Evolutionary conservation across 2,888 invertebrate genomes (phyloP), one percentile per base, ranked within the genome.

Genomic region (Cosmia pyralina): DNA sequence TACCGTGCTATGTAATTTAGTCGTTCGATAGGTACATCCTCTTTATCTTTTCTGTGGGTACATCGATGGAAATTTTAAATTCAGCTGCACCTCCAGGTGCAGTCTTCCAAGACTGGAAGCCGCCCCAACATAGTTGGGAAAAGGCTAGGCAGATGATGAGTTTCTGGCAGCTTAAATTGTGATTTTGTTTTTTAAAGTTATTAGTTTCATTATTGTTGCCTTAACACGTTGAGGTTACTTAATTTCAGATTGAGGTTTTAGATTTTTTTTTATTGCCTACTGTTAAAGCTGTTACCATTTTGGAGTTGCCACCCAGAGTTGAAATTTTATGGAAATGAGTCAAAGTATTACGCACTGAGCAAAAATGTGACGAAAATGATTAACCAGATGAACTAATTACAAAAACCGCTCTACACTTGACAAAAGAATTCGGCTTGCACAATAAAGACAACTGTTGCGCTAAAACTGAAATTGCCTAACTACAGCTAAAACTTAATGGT

Each of bases 351-450:
- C 75, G 53, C 64, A 71, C 28, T 41, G 19, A 38, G 10, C 8
- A 44, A 68, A 60, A 68, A 66, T 78, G 58, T 75, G 75, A n/a
- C 34, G 79, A 78, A 82, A 75, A 66, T 82, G 13, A 73, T 74
- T 53, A 63, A 4, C 46, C 59, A 63, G 52, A 79, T 69, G 72
- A 66, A 55, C 52, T 55, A 69, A 66, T 70, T 72, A 69, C 46
- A 22, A 77, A 65, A 55, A 72, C 13, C 22, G 34, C 13, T 58
- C 67, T 41, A 57, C 41, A 19, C 7, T 64, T 17, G 11, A 48
- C 28, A 46, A 63, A 53, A 22, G 5, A 41, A 19, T 19, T 10
- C 52, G 2, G 7, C 28, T 69, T 77, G 34, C 66, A 64, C 65
- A 57, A 62, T 57, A 38, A 46, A 59, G 28, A 15, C 13, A 64